These are phyloP conservation scores for Tipula confusa DNA, from an alignment of 2,888 invertebrate species.

Conservation along the genomic window DNA sequence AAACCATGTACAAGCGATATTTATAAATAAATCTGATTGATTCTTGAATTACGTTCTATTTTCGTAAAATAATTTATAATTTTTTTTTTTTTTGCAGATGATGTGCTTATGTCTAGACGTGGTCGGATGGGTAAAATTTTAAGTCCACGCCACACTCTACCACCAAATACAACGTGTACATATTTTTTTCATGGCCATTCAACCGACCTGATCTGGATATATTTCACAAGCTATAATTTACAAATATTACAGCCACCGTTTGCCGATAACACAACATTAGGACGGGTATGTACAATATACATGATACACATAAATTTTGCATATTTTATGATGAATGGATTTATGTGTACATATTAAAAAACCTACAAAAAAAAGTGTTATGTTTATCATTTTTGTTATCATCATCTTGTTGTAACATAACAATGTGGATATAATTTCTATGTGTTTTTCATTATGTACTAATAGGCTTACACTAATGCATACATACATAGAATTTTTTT, in stretches of 20 bases:
- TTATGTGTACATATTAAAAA: neutral
- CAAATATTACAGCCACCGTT: slow-evolving; percentile 64
- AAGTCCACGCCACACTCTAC: slow-evolving; percentile 77
- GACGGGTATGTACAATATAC: slow-evolving; percentile 49
- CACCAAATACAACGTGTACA: slow-evolving; percentile 80
- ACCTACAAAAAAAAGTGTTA: neutral
- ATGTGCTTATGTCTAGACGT: slow-evolving; percentile 53
- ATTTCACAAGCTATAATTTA: slow-evolving; percentile 79
- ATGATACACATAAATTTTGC: neutral
- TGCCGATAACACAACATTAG: slow-evolving; percentile 53
- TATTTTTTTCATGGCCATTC: slow-evolving; percentile 77
- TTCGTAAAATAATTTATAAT: neutral
- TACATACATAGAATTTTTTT: too few species aligned
- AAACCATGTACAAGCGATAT: too few species aligned
- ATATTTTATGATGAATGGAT: slow-evolving; percentile 1
- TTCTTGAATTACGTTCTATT: slow-evolving; percentile 12
- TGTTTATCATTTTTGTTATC: neutral
- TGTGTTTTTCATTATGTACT: slow-evolving; percentile 7
- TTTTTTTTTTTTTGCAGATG: slow-evolving; percentile 43
- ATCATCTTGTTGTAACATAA: neutral
- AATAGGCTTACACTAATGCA: neutral
- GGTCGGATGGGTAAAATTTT: slow-evolving; percentile 69
- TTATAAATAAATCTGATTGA: neutral
- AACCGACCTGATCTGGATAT: slow-evolving; percentile 80
- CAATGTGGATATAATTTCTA: neutral